A percentile compares a stretch with the other conserved stretches of the same genome.
Evolutionary conservation across 2,797 vertebrate genomes (phyloP).

Genomic region (Aeoliscus strigatus): DNA sequence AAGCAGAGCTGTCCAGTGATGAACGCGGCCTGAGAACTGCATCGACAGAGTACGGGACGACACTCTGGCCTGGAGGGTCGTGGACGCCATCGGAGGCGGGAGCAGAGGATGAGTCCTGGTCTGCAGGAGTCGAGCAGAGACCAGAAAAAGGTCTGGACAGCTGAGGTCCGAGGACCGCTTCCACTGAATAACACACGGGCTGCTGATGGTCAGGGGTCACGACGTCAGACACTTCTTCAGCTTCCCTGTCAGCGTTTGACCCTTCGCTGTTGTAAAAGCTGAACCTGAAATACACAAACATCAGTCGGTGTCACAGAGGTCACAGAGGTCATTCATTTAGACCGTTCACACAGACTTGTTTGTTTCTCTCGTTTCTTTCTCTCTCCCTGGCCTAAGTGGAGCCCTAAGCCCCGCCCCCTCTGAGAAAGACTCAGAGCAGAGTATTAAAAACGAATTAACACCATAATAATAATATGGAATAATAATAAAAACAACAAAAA

Average conservation of each 20-base stretch:
- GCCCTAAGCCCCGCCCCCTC: too few species aligned
- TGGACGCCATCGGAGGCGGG: too few species aligned
- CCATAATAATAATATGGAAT: too few species aligned
- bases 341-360: too few species aligned
- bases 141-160: constrained; percentile 35
- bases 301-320: too few species aligned
- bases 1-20: background rate
- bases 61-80: constrained; percentile 1
- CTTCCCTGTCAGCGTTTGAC: constrained; percentile 4
- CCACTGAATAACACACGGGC: constrained; percentile 61
- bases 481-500: too few species aligned
- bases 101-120: background rate
- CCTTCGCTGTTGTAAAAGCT: constrained; percentile 59
- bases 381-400: too few species aligned
- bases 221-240: background rate
- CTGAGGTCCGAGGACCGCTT: constrained; percentile 57
- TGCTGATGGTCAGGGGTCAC: background rate
- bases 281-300: constrained; percentile 41
- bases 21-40: constrained; percentile 26
- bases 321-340: too few species aligned
- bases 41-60: constrained; percentile 35
- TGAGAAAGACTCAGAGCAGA: too few species aligned
- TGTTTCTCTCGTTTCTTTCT: too few species aligned
- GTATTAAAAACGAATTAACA: too few species aligned
- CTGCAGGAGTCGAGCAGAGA: constrained; percentile 12